Percentiles rank a stretch among this genome's conserved stretches.
These are phyloP conservation scores for Leptinotarsa peninsularis DNA, from an alignment of 2,888 invertebrate species.

Conservation along the genomic window DNA sequence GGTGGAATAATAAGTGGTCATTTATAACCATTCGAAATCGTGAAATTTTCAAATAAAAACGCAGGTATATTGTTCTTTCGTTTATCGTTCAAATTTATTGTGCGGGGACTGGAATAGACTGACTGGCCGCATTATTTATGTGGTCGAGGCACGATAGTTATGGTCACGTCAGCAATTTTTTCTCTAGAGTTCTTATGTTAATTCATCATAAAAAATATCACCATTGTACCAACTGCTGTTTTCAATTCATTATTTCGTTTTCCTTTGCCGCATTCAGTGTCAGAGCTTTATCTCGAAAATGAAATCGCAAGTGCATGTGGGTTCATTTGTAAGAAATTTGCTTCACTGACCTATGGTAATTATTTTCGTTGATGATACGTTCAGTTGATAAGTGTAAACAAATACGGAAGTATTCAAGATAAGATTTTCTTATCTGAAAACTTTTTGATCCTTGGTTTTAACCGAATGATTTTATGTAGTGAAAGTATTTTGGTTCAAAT, in stretches of 20 bases:
- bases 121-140: constrained; percentile 61
- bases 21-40: constrained; percentile 52
- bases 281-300: constrained; percentile 11
- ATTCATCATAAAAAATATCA: constrained; percentile 53
- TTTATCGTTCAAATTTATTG: constrained; percentile 63
- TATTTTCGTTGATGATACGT: not conserved
- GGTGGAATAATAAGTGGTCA: constrained; percentile 42
- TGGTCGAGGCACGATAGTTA: constrained; percentile 61
- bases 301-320: constrained; percentile 23
- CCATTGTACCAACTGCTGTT: constrained; percentile 47
- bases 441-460: too few relatives aligned
- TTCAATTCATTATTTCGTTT: constrained; percentile 43
- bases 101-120: constrained; percentile 60
- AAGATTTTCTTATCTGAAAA: too few relatives aligned
- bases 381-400: not conserved
- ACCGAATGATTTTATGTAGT: too few relatives aligned
- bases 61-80: constrained; percentile 56
- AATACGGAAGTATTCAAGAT: too few relatives aligned
- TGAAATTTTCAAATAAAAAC: constrained; percentile 60
- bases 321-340: constrained; percentile 14
- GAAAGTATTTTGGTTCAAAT: too few relatives aligned
- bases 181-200: constrained; percentile 54
- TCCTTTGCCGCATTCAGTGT: not conserved
- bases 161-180: constrained; percentile 61
- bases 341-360: not conserved